Evolutionary conservation across 2,888 invertebrate genomes (phyloP).

Genomic region (Elysia crispata): DNA sequence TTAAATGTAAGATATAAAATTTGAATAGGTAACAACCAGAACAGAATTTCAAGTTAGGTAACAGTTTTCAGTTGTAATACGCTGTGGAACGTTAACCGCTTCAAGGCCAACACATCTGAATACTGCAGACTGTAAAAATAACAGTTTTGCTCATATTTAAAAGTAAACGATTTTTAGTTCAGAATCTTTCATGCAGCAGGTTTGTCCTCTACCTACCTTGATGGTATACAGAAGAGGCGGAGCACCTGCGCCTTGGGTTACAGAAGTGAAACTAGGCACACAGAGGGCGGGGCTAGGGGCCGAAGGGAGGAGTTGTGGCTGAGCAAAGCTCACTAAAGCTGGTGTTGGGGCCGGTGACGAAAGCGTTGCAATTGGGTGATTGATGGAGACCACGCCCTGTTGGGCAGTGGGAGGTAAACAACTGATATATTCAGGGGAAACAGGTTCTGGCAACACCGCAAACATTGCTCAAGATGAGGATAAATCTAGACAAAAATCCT

Average conservation of each 20-base stretch:
- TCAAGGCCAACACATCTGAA: too few species aligned
- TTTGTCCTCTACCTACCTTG: slow-evolving; percentile 30
- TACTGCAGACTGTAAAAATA: too few species aligned
- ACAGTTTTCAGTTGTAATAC: too few species aligned
- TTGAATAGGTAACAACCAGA: too few species aligned
- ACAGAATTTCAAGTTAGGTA: too few species aligned
- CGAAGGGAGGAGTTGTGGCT: slow-evolving; percentile 18
- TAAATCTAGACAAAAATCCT: neutral
- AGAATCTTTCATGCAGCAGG: neutral
- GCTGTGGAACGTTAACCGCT: too few species aligned
- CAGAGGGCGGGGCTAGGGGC: slow-evolving; percentile 17
- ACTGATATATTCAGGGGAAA: slow-evolving; percentile 16
- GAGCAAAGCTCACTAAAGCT: neutral
- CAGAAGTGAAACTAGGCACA: neutral
- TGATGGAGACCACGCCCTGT: slow-evolving; percentile 5
- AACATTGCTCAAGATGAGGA: slow-evolving; percentile 38
- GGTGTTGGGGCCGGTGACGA: neutral
- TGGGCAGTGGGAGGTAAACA: slow-evolving; percentile 47
- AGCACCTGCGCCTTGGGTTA: neutral
- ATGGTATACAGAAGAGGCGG: slow-evolving; percentile 27
- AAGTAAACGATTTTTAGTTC: too few species aligned
- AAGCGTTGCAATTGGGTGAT: slow-evolving; percentile 20
- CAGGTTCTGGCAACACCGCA: slow-evolving; percentile 43
- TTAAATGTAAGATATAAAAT: too few species aligned
- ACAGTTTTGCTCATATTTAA: too few species aligned